phyloP scores from a whole-genome alignment of 2,888 invertebrate genomes.

The Hermodice carunculata region DNA sequence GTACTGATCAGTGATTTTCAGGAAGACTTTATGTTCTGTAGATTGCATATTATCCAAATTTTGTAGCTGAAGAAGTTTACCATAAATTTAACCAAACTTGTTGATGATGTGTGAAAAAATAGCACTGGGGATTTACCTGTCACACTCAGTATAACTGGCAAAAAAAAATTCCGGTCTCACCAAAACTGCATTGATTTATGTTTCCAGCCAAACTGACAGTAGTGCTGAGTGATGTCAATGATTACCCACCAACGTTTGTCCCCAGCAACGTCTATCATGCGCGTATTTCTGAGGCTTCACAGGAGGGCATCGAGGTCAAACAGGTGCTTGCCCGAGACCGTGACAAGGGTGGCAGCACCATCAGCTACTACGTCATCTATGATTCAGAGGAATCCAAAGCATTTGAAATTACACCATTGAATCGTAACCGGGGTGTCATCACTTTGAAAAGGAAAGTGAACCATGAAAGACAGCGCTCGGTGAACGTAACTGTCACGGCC shows the following conservation, averaged over 20 bases:
- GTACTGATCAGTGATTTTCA: too few species aligned
- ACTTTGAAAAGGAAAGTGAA: slow-evolving; percentile 23
- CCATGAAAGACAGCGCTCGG: slow-evolving; percentile 13
- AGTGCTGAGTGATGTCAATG: slow-evolving; percentile 32
- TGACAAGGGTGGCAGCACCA: slow-evolving; percentile 18
- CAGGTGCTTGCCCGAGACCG: slow-evolving; percentile 27
- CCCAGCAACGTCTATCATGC: slow-evolving; percentile 17
- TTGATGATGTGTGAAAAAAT: too few species aligned
- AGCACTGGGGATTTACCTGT: too few species aligned
- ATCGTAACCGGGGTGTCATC: slow-evolving; percentile 19
- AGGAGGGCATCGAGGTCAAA: slow-evolving; percentile 27
- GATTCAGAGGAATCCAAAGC: slow-evolving; percentile 5
- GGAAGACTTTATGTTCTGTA: too few species aligned
- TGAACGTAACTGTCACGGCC: slow-evolving; percentile 31
- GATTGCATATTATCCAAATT: too few species aligned
- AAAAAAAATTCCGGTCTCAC: too few species aligned
- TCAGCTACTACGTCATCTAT: slow-evolving; percentile 25
- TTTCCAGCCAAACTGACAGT: slow-evolving; percentile 26
- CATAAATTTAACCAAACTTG: too few species aligned
- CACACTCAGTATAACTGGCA: too few species aligned
- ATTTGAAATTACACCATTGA: neutral
- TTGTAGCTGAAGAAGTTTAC: too few species aligned
- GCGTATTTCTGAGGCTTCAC: slow-evolving; percentile 29
- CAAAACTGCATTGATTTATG: neutral
- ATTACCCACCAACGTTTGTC: slow-evolving; percentile 33